These are phyloP conservation scores for Lontra canadensis DNA, from an alignment of 2,113 vertebrate genomes.

Conservation along the genomic window DNA sequence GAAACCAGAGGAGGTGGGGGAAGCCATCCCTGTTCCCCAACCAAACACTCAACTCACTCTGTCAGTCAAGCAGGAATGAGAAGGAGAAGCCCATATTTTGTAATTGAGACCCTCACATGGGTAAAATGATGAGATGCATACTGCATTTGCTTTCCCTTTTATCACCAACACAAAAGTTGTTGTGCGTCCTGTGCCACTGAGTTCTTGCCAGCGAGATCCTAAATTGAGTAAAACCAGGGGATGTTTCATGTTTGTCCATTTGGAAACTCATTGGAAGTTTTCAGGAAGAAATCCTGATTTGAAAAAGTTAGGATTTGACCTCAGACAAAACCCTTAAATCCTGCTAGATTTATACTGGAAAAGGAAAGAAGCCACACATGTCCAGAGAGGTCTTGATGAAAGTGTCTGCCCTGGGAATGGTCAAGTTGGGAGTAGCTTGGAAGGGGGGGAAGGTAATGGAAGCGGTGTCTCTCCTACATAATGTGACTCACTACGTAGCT, in stretches of 20 bases:
- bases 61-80: not conserved
- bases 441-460: not conserved
- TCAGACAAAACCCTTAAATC: not conserved
- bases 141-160: not conserved
- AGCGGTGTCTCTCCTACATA: not conserved
- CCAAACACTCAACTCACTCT: not conserved
- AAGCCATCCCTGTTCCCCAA: too few relatives aligned
- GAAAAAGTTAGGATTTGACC: not conserved
- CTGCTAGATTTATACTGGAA: not conserved
- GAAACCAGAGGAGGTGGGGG: not conserved
- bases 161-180: not conserved
- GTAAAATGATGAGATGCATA: not conserved
- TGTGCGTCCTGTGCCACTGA: not conserved
- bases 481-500: not conserved
- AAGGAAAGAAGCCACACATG: not conserved
- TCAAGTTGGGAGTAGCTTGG: not conserved
- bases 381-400: not conserved
- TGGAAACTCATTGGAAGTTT: not conserved
- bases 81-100: not conserved
- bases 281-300: not conserved
- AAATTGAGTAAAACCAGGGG: not conserved
- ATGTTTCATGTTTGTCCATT: not conserved
- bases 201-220: not conserved
- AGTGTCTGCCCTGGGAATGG: not conserved
- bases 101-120: not conserved